Base-by-base conservation (phyloP, 1,140 invertebrate species). In the Pseudobourletiella spinata region DNA sequence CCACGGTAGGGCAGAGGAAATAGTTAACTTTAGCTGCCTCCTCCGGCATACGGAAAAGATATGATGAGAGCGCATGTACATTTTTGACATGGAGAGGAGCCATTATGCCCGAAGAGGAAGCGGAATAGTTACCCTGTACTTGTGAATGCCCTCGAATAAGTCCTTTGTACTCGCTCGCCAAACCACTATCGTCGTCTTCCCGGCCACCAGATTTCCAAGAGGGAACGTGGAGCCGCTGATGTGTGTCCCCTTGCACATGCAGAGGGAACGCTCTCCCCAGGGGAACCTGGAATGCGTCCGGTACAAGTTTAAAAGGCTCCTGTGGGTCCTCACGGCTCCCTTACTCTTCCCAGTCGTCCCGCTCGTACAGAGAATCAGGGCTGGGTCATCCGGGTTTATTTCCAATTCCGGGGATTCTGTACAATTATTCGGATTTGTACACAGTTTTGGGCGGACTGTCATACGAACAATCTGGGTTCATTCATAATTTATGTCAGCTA, bases 301-400 rank as follows among this genome's bases (percentile, higher is more conserved):
- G 46, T 44, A 26, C 35, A 58, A 43, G 4, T n/a, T 22, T 24
- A 59, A 14, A 28, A 59, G 30, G 6, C 43, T 59, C 26, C 39
- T 48, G 44, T 59, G 57, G 16, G 43, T 48, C 25, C 39, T 43
- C 29, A 59, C 28, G 0, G 57, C 65, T 50, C 61, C 61, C 54
- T 64, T 63, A 48, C 50, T 50, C 32, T 29, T 28, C 15, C 64
- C 61, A 25, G 61, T 63, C 1, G 61, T 66, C 28, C 60, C 64
- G 51, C 55, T 63, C 1, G 61, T 61, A 15, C 52, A 61, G 15
- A 65, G 39, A 25, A 65, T 61, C 4, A 65, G 48, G 26, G 58
- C 51, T 20, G 64, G 64, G 25, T 65, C 64, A 32, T 65, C 64
- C 0, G 29, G 18, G 1, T 50, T 26, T 14, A 39, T 20, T 18